Evolutionary conservation across 1,140 invertebrate genomes (phyloP).

Genomic region (Campoletis sonorensis): DNA sequence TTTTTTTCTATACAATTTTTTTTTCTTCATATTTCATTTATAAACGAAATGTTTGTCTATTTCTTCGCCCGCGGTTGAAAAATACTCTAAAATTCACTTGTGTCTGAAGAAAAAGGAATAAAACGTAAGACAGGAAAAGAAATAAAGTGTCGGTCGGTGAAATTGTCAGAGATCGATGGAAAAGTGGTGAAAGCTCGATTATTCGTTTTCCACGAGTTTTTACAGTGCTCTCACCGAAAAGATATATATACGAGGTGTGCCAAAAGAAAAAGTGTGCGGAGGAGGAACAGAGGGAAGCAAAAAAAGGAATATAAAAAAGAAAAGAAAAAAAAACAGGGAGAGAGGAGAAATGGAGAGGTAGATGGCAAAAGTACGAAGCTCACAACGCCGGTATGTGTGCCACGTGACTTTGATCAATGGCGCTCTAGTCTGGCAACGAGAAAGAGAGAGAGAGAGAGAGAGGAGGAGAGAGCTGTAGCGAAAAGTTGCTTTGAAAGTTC

Average conservation of each 20-base stretch:
- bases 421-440: constrained; percentile 30
- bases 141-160: constrained; percentile 8
- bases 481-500: constrained; percentile 55
- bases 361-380: constrained; percentile 26
- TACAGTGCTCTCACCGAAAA: background rate
- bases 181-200: constrained; percentile 39
- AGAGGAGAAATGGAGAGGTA: constrained; percentile 30
- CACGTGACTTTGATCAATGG: constrained; percentile 57
- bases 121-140: background rate
- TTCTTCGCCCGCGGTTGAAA: no score
- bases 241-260: background rate
- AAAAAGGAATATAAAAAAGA: background rate
- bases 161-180: constrained; percentile 40
- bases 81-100: no score
- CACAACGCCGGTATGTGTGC: constrained; percentile 34
- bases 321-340: background rate
- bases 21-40: no score
- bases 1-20: no score
- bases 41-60: no score
- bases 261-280: constrained; percentile 15
- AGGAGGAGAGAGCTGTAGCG: constrained; percentile 29
- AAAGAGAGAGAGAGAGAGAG: constrained; percentile 15
- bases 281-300: constrained; percentile 13
- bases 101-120: background rate
- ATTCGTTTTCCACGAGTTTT: constrained; percentile 35